Evolutionary conservation across 2,888 invertebrate species (phyloP).

Genomic region (Metellina segmentata): DNA sequence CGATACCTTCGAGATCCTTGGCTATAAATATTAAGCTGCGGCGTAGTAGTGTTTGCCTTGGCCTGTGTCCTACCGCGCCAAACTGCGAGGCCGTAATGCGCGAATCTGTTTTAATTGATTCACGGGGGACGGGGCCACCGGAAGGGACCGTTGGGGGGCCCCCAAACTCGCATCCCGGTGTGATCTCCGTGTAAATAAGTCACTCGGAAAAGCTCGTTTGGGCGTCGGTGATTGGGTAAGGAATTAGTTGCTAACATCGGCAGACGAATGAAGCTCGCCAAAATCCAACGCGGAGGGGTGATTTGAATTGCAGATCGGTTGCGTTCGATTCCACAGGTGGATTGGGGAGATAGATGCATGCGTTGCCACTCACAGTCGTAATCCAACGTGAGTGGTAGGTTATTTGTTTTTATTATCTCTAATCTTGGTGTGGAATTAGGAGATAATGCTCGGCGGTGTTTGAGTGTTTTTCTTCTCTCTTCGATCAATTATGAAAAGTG

Average conservation of each 20-base stretch:
- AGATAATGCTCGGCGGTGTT: background rate
- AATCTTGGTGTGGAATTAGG: background rate
- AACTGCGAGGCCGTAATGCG: conserved; percentile 8
- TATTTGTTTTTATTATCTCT: background rate
- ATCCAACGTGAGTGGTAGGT: background rate
- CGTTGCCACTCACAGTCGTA: background rate
- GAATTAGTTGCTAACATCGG: conserved; percentile 64
- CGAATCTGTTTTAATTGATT: conserved; percentile 63
- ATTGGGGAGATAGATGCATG: background rate
- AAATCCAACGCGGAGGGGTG: background rate
- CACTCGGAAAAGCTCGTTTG: conserved; percentile 55
- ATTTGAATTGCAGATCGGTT: conserved; percentile 42
- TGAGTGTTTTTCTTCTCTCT: background rate
- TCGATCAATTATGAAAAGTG: background rate
- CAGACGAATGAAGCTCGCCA: conserved; percentile 5
- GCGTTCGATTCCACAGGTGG: conserved; percentile 23
- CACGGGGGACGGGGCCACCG: conserved; percentile 53
- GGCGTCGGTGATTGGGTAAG: conserved; percentile 44
- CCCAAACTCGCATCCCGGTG: conserved; percentile 14
- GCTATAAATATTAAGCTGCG: conserved; percentile 75
- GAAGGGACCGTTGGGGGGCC: conserved; percentile 54
- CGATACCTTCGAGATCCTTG: conserved; percentile 72
- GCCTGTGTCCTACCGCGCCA: conserved; percentile 62
- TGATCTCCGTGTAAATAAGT: conserved; percentile 70
- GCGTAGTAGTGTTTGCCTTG: conserved; percentile 74